Evolutionary conservation across 2,888 invertebrate genomes (phyloP), one percentile per base, ranked within the genome.

Genomic region (Tetropium fuscum): DNA sequence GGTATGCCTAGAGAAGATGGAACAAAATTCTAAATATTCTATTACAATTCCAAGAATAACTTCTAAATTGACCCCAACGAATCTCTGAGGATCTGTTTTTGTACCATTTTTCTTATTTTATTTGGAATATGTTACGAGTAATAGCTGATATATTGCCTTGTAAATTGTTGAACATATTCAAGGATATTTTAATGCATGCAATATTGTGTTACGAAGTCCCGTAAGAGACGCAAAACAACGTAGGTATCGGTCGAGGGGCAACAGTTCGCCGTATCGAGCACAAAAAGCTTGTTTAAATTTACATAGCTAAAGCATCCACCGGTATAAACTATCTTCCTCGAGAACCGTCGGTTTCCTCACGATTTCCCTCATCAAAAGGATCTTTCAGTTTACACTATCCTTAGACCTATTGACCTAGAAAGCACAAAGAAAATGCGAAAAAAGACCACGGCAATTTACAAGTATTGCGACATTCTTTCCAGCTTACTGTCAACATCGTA

Each of bases 341-440:
- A 2, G 3, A 30, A 1, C 41, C 45, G 11, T 7, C 13, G n/a
- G 10, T 8, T 16, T 27, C 30, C 1, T 30, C 2, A 44, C 0
- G 3, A n/a, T 25, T n/a, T 20, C 16, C 15, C 2, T 13, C 16
- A 7, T 1, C 1, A 0, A n/a, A 8, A n/a, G 5, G 18, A 4
- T 36, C 15, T 30, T 18, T 10, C n/a, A 10, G 11, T 22, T 38
- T 16, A 19, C 16, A 19, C 36, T 16, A 8, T 20, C 16, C 7
- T 20, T 40, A 51, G 40, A 51, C 27, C 51, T 1, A 18, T 38
- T 49, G 38, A 49, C 49, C 49, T 18, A 49, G n/a, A 51, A 16
- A 38, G 18, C n/a, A 15, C 10, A 15, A 38, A 25, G n/a, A 15
- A 34, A 38, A 40, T 25, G 3, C 6, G n/a, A 30, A 11, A 38